A percentile compares a stretch with the other conserved stretches of the same genome.
phyloP scores from a whole-genome alignment of 64 coral and sea anemone genomes.

The Pocillopora verrucosa region DNA sequence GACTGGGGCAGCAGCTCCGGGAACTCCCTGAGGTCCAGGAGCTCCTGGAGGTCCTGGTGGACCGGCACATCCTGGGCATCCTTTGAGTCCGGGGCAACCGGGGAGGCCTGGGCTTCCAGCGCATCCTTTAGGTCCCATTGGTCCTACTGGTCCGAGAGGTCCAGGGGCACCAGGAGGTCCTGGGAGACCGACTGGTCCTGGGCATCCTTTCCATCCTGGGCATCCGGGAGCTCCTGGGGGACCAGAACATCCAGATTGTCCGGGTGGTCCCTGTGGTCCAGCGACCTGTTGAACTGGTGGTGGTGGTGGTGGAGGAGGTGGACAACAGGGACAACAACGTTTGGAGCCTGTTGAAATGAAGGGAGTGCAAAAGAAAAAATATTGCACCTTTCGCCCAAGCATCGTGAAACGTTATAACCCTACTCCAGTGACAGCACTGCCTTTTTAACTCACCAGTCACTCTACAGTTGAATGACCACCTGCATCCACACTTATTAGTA shows the following conservation, averaged over 20 bases:
- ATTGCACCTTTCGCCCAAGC: background rate
- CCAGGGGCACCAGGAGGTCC: slow-evolving; percentile 53
- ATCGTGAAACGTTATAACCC: background rate
- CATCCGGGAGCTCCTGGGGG: slow-evolving; percentile 36
- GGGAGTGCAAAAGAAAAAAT: background rate
- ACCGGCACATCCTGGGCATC: slow-evolving; percentile 67
- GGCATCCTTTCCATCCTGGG: slow-evolving; percentile 36
- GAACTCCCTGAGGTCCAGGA: slow-evolving; percentile 65
- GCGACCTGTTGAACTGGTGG: slow-evolving; percentile 27
- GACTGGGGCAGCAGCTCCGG: slow-evolving; percentile 75
- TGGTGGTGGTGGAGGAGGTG: slow-evolving; percentile 33
- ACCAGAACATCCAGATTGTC: slow-evolving; percentile 32
- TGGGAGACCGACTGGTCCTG: slow-evolving; percentile 46
- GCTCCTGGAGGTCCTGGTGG: slow-evolving; percentile 73
- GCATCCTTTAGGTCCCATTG: slow-evolving; percentile 72
- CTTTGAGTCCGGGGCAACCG: slow-evolving; percentile 82
- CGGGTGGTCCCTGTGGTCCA: slow-evolving; percentile 36
- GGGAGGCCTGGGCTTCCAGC: slow-evolving; percentile 68
- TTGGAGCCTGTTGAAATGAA: background rate
- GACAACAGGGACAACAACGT: slow-evolving; percentile 39
- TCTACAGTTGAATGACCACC: no score
- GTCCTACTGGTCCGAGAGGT: slow-evolving; percentile 51
- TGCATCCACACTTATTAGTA: no score
- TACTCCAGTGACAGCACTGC: background rate
- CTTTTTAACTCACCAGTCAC: background rate